Conservation (phyloP, 2,797 vertebrate genomes). For the Urophycis tenuis region DNA sequence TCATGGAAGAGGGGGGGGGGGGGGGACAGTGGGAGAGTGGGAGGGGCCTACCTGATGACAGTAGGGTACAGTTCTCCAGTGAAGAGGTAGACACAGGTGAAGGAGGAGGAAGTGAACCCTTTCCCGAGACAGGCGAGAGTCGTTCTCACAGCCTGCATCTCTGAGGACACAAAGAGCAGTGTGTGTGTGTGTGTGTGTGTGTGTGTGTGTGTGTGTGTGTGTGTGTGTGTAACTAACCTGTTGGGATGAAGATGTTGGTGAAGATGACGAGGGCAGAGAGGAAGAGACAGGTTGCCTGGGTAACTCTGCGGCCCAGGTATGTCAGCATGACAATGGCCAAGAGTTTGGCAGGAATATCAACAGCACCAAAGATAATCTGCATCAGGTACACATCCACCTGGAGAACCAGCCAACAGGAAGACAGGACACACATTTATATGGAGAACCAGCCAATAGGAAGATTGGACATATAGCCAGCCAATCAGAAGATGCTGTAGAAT, state of each 20-base stretch:
- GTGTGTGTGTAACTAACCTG: constrained; percentile 52
- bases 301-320: constrained; percentile 62
- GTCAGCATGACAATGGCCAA: constrained; percentile 60
- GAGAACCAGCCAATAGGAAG: neutral
- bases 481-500: neutral
- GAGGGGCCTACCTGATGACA: constrained; percentile 70
- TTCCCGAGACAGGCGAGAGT: constrained; percentile 76
- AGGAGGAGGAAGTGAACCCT: constrained; percentile 75
- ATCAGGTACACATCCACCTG: constrained; percentile 73
- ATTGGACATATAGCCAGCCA: constrained; percentile 56
- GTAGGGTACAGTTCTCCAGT: constrained; percentile 83
- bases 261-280: constrained; percentile 66
- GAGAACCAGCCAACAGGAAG: neutral
- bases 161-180: constrained; percentile 44
- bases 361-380: constrained; percentile 71
- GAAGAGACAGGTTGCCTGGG: constrained; percentile 66
- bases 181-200: neutral
- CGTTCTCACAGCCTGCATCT: constrained; percentile 68
- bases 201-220: neutral
- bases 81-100: constrained; percentile 78
- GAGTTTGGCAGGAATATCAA: constrained; percentile 73
- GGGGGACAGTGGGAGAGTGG: neutral
- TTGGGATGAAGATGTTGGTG: constrained; percentile 68
- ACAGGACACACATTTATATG: constrained; percentile 62
- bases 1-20: too few relatives aligned